These are phyloP conservation scores for Eublepharis macularius DNA, from an alignment of 2,113 vertebrate species.

Conservation along the genomic window DNA sequence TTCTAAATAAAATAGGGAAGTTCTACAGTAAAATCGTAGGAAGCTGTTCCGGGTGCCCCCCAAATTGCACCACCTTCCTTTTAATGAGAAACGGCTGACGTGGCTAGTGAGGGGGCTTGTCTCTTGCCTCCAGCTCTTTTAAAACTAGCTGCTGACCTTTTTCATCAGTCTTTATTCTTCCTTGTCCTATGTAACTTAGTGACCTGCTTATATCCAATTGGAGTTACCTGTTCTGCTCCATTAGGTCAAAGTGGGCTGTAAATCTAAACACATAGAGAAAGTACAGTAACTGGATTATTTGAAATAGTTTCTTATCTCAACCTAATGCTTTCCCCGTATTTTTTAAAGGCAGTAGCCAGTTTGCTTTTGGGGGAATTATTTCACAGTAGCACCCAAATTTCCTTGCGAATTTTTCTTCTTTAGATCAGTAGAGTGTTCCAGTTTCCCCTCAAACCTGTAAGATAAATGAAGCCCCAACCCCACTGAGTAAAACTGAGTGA, in stretches of 20 bases:
- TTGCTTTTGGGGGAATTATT: neutral
- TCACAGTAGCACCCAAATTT: no score
- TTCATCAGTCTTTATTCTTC: neutral
- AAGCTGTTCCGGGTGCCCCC: neutral
- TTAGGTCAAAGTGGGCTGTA: neutral
- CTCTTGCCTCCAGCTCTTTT: neutral
- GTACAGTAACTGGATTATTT: neutral
- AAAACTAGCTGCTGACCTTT: neutral
- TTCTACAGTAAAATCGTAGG: neutral
- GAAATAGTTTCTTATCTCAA: neutral
- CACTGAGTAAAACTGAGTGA: neutral
- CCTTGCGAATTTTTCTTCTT: no score
- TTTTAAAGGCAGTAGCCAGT: neutral
- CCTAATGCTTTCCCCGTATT: neutral
- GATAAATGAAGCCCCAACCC: neutral
- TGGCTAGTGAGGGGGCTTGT: neutral
- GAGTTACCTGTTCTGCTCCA: neutral
- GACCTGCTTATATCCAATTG: neutral
- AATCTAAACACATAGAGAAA: neutral
- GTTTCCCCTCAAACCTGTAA: no score
- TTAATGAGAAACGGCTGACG: neutral
- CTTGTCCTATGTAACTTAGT: neutral
- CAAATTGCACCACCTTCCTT: neutral
- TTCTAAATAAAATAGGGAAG: no score
- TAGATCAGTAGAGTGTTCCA: no score